A percentile compares a stretch with the other conserved stretches of the same genome.
These are phyloP conservation scores for Stictocephala bisonia DNA, from an alignment of 2,888 invertebrate genomes.

Conservation along the genomic window DNA sequence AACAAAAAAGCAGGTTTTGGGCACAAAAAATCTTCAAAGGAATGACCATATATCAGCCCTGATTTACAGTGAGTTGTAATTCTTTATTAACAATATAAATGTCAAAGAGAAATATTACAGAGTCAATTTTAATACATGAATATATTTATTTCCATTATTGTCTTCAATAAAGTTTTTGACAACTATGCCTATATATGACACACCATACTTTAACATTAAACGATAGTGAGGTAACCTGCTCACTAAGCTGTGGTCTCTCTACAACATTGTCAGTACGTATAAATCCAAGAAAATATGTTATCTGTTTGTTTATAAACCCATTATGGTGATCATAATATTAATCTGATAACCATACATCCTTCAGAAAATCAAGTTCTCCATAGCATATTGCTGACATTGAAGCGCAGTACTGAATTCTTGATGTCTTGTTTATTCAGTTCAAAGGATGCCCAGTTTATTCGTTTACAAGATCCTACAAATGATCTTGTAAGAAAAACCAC, in stretches of 20 bases:
- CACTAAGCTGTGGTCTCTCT: constrained; percentile 17
- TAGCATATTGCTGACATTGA: constrained; percentile 4
- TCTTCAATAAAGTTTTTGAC: not conserved
- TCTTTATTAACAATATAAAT: no score
- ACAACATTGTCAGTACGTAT: constrained; percentile 2
- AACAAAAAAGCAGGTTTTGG: constrained; percentile 11
- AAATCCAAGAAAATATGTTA: constrained; percentile 23
- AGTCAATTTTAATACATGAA: no score
- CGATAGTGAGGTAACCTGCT: not conserved
- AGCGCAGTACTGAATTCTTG: constrained; percentile 33
- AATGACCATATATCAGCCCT: constrained; percentile 4
- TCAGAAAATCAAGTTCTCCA: constrained; percentile 4
- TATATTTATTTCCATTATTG: constrained; percentile 26
- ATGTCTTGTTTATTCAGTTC: constrained; percentile 20
- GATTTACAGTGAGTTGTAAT: constrained; percentile 1
- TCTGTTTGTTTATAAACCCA: constrained; percentile 22
- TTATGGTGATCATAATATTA: constrained; percentile 4
- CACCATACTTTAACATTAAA: constrained; percentile 10
- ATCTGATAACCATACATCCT: constrained; percentile 19
- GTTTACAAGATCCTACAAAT: no score
- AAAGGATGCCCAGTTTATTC: constrained; percentile 20
- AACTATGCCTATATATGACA: constrained; percentile 4
- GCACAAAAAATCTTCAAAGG: constrained; percentile 17
- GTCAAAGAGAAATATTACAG: no score
- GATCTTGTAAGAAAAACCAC: constrained; percentile 35